Conservation (phyloP, 2,113 vertebrate genomes). For the Leuciscus idus region DNA sequence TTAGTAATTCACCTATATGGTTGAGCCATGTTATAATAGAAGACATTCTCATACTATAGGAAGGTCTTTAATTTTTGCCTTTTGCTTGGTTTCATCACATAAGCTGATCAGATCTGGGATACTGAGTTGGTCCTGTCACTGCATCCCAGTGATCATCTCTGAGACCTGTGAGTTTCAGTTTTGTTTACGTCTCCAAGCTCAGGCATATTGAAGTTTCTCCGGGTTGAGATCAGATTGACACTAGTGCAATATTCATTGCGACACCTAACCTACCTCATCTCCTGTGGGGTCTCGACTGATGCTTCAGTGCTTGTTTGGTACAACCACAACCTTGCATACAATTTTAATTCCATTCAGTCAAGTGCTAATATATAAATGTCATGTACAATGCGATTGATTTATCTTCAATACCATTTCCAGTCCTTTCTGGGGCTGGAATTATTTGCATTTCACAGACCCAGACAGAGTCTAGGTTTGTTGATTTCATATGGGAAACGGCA, state of each 20-base stretch:
- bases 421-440: conserved; percentile 40
- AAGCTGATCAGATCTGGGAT: neutral
- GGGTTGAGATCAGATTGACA: conserved; percentile 46
- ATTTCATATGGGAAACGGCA: conserved; percentile 33
- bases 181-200: conserved; percentile 46
- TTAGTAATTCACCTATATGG: neutral
- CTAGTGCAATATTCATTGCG: conserved; percentile 44
- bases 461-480: conserved; percentile 21
- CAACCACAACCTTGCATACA: conserved; percentile 54
- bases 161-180: conserved; percentile 3
- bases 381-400: conserved; percentile 59
- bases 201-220: conserved; percentile 42
- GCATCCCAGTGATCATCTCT: neutral
- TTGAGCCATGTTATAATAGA: neutral
- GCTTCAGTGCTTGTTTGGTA: conserved; percentile 33
- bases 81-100: neutral
- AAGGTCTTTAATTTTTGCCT: neutral
- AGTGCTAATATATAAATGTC: conserved; percentile 59
- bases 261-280: conserved; percentile 39
- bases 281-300: conserved; percentile 45
- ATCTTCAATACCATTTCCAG: conserved; percentile 51
- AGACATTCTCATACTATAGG: neutral
- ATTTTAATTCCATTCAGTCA: conserved; percentile 57
- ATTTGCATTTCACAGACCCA: conserved; percentile 48
- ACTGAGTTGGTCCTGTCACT: neutral